Evolutionary conservation across 2,888 invertebrate species (phyloP).

Genomic region (Tetragnatha montana): DNA sequence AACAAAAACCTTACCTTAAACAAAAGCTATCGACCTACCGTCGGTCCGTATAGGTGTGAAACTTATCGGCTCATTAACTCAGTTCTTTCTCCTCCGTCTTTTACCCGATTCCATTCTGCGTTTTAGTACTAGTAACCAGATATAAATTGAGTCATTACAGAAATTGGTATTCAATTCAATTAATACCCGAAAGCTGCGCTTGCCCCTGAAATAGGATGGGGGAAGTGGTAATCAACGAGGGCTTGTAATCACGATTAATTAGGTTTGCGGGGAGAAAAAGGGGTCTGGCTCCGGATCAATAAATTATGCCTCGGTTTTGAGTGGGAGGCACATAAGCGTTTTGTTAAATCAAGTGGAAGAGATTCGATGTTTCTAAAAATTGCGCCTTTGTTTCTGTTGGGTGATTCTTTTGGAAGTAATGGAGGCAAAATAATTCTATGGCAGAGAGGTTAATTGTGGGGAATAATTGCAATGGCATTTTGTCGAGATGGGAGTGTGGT

Average conservation of each 20-base stretch:
- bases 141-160: constrained; percentile 7
- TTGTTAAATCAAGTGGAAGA: too few relatives aligned
- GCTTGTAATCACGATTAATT: not conserved
- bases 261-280: not conserved
- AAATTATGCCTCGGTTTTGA: not conserved
- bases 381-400: too few relatives aligned
- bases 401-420: too few relatives aligned
- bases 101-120: not conserved
- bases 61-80: not conserved
- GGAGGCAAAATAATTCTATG: too few relatives aligned
- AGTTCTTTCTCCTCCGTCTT: not conserved
- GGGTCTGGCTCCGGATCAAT: not conserved
- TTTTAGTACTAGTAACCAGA: not conserved
- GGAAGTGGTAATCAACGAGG: not conserved
- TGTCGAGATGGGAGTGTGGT: too few relatives aligned
- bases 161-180: not conserved
- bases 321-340: not conserved
- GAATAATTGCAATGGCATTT: too few relatives aligned
- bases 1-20: not conserved
- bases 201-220: not conserved
- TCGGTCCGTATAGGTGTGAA: not conserved
- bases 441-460: too few relatives aligned
- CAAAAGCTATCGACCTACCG: not conserved
- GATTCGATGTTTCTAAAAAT: too few relatives aligned
- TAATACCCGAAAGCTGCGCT: not conserved